Evolutionary conservation across 2,888 invertebrate genomes (phyloP).

Genomic region (Nemurella pictetii): DNA sequence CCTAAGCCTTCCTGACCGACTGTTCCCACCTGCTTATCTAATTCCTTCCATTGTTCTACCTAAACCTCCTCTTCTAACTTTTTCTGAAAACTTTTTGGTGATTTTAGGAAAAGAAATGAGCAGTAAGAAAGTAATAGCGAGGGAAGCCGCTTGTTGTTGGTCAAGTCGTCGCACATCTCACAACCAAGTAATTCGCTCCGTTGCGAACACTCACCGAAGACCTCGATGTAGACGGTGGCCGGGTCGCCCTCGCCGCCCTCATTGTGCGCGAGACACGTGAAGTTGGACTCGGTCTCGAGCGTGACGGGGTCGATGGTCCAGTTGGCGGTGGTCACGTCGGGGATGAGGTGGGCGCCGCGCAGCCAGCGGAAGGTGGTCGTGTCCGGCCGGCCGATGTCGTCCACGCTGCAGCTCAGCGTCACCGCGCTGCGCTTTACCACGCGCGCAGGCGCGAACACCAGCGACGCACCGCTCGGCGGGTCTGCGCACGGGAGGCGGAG

Average conservation of each 20-base stretch:
- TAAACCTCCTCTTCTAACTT: no score
- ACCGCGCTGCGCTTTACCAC: slow-evolving; percentile 83
- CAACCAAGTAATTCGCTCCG: slow-evolving; percentile 10
- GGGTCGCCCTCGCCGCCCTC: slow-evolving; percentile 78
- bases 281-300: slow-evolving; percentile 83
- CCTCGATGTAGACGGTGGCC: slow-evolving; percentile 69
- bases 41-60: no score
- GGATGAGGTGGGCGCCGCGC: slow-evolving; percentile 73
- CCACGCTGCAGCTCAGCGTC: slow-evolving; percentile 80
- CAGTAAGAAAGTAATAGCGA: no score
- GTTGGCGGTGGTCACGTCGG: slow-evolving; percentile 73
- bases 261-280: slow-evolving; percentile 85
- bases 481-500: slow-evolving; percentile 57
- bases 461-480: slow-evolving; percentile 80
- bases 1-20: no score
- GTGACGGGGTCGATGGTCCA: slow-evolving; percentile 83
- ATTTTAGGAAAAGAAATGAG: no score
- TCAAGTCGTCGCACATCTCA: background rate
- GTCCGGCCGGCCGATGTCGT: slow-evolving; percentile 78
- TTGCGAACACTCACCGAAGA: slow-evolving; percentile 59
- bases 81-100: no score
- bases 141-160: no score
- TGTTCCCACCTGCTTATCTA: no score
- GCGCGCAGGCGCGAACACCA: slow-evolving; percentile 71
- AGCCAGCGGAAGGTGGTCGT: slow-evolving; percentile 62